Evolutionary conservation across 2,797 vertebrate species (phyloP).

Genomic region (Gouania willdenowi): DNA sequence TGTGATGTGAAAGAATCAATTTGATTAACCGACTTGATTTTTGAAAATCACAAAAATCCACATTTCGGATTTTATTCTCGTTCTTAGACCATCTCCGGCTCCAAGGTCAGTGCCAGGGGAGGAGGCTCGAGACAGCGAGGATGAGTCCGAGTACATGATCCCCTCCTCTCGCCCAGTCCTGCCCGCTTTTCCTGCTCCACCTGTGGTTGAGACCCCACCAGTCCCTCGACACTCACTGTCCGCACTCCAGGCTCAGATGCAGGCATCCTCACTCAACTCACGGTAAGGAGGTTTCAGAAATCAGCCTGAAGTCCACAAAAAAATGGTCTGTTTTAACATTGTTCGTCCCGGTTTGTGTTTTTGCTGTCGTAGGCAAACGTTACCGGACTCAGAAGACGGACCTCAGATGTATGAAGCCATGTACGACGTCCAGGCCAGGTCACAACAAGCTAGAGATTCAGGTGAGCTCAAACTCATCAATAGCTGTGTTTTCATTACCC

Average conservation of each 20-base stretch:
- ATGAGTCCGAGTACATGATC: conserved; percentile 94
- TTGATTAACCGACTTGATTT: too few species aligned
- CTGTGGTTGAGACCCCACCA: conserved; percentile 33
- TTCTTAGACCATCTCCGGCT: conserved; percentile 73
- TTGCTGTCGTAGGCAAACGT: conserved; percentile 42
- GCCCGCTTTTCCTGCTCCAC: conserved; percentile 46
- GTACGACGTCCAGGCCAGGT: conserved; percentile 86
- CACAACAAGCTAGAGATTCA: conserved; percentile 71
- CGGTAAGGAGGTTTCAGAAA: conserved; percentile 34
- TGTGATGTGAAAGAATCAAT: too few species aligned
- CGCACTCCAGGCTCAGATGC: conserved; percentile 36
- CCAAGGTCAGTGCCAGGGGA: conserved; percentile 77
- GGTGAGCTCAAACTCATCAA: too few species aligned
- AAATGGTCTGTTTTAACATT: background rate
- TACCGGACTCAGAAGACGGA: conserved; percentile 74
- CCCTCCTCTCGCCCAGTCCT: conserved; percentile 87
- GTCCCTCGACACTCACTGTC: conserved; percentile 42
- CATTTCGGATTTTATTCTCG: background rate
- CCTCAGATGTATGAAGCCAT: conserved; percentile 88
- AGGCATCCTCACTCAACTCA: conserved; percentile 41
- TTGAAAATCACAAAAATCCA: too few species aligned
- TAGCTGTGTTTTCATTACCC: too few species aligned
- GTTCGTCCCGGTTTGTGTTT: background rate
- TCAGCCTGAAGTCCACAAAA: background rate
- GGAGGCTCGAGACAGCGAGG: conserved; percentile 79